Evolutionary conservation across 2,797 vertebrate genomes (phyloP), one percentile per base, ranked within the genome.

Genomic region (Glyptemys insculpta): DNA sequence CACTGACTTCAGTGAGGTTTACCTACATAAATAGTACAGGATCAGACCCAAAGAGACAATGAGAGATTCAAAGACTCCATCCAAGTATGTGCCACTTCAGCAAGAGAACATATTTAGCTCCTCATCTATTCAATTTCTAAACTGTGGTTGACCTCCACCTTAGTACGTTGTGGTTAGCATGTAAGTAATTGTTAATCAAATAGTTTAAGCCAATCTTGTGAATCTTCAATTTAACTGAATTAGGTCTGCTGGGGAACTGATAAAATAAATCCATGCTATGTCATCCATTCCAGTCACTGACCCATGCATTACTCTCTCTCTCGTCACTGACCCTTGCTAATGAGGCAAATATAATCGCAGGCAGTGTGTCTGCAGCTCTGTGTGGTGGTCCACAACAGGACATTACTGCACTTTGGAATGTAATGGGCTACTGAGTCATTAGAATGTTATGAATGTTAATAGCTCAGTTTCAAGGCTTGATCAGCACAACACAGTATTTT

Each of bases 321-420:
- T 91, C 14, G n/a, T 93, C 92, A 83, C 62, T 97, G 97, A 95
- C 91, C 83, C 95, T 97, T 96, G 94, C 74, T 93, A 59, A 59
- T 89, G 92, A 94, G 89, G 62, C 86, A 95, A 92, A 89, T 81
- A 92, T 92, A 97, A 96, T 97, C 81, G 91, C 92, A 96, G 97
- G 94, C 96, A 96, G 83, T 91, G 12, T 2, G 84, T 97, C 89
- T 94, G 94, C 87, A 27, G 86, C 81, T 87, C 91, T 65, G 89
- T 83, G 5, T 16, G 89, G 79, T 80, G 74, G 91, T 95, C 86
- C 95, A 0, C 74, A 83, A 89, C 52, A 81, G 81, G 79, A 85
- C 93, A 62, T 87, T 57, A 41, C 68, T 88, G 57, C 19, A 72
- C 93, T 98, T 95, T 95, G 96, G 97, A 97, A 95, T 76, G 79